A percentile compares a stretch with the other conserved stretches of the same genome.
Evolutionary conservation across 1,140 invertebrate species (phyloP).

Genomic region (Leucophenga varia): DNA sequence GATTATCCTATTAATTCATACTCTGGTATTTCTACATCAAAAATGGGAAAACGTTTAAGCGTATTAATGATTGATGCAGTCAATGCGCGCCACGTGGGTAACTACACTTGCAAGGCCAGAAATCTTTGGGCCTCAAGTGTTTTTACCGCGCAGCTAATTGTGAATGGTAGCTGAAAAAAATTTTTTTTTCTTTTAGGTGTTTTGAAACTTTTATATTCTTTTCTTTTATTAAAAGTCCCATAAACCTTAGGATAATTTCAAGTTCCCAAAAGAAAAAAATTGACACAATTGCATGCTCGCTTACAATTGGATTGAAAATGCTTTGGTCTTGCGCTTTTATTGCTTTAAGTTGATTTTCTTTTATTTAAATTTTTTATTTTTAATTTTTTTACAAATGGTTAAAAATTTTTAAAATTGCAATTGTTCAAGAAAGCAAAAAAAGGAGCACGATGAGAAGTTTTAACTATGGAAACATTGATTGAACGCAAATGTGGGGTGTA

Average conservation of each 20-base stretch:
- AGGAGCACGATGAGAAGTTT: too few relatives aligned
- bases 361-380: background rate
- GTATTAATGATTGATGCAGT: conserved; percentile 60
- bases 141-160: conserved; percentile 45
- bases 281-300: conserved; percentile 28
- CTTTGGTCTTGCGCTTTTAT: too few relatives aligned
- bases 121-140: conserved; percentile 65
- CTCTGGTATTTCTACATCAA: conserved; percentile 58
- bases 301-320: conserved; percentile 16
- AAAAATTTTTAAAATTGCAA: too few relatives aligned
- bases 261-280: conserved; percentile 38
- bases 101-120: conserved; percentile 67
- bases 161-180: conserved; percentile 45
- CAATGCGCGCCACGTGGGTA: conserved; percentile 61
- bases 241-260: conserved; percentile 61
- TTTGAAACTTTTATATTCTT: conserved; percentile 14
- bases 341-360: too few relatives aligned
- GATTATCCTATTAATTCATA: conserved; percentile 59
- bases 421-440: too few relatives aligned
- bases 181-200: conserved; percentile 17
- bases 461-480: too few relatives aligned
- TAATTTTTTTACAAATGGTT: too few relatives aligned
- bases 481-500: conserved; percentile 22
- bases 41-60: conserved; percentile 63
- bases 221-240: conserved; percentile 58